Conservation (phyloP, 2,888 invertebrate genomes). For the Hirtodrosophila alboralis region DNA sequence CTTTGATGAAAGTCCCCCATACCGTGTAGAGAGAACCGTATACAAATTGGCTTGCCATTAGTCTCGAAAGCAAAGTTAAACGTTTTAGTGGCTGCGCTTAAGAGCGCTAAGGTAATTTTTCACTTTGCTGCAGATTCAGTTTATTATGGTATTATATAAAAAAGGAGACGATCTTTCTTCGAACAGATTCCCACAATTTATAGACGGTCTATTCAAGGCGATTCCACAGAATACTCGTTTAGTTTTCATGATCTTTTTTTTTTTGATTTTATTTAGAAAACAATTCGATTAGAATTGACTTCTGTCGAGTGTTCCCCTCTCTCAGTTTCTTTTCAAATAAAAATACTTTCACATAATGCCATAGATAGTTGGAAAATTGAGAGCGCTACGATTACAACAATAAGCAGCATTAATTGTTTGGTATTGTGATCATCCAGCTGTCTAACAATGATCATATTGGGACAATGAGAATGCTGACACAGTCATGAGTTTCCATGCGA, state of each 20-base stretch:
- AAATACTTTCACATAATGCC: conserved; percentile 67
- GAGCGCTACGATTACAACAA: conserved; percentile 58
- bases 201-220: conserved; percentile 48
- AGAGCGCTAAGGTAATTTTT: conserved; percentile 71
- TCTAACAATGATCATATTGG: conserved; percentile 46
- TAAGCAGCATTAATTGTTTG: conserved; percentile 77
- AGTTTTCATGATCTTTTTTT: conserved; percentile 10
- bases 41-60: conserved; percentile 76
- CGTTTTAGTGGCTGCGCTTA: conserved; percentile 79
- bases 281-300: conserved; percentile 82
- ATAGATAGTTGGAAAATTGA: conserved; percentile 37
- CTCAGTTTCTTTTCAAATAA: conserved; percentile 7
- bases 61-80: conserved; percentile 73
- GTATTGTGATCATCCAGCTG: conserved; percentile 62
- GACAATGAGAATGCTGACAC: conserved; percentile 62
- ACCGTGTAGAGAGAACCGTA: conserved; percentile 45
- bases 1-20: conserved; percentile 65
- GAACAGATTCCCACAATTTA: conserved; percentile 69
- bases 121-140: conserved; percentile 71
- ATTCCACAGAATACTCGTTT: conserved; percentile 53
- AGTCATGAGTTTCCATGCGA: conserved; percentile 46
- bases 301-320: conserved; percentile 72
- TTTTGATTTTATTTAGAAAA: conserved; percentile 69
- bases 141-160: conserved; percentile 70
- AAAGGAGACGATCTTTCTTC: conserved; percentile 20